Base-by-base conservation (phyloP, 1,140 invertebrate genomes). In the Musca domestica region DNA sequence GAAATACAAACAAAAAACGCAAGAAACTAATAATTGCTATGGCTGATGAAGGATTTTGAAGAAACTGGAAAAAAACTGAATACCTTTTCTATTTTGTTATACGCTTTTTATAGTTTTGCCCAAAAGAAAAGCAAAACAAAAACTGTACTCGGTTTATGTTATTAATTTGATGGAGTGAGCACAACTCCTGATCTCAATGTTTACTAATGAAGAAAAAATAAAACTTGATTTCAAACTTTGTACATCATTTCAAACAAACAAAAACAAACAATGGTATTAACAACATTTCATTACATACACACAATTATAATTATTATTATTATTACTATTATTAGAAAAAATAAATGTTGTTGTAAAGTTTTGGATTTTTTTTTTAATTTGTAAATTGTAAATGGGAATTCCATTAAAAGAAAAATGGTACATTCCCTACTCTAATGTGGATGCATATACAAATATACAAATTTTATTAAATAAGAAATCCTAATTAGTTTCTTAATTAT, bases 131-230 rank as follows among this genome's bases (percentile, higher is more conserved):
- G n/a, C 34, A 34, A 34, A 12, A 30, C 27, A 61, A 41, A n/a
- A 61, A 61, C n/a, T 61, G 27, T 61, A 34, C 20, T 51, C 6
- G 20, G 12, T 51, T 51, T 20, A 41, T 41, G 34, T 41, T 41
- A 41, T 19, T 20, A 61, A 17, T 61, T 3, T 27, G 19, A 41
- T 41, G 56, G 19, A 61, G 56, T 34, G 17, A 51, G 4, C 1
- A 5, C 30, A 41, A 34, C 56, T 58, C 27, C 56, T 34, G 56
- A 61, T 61, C 56, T 61, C 56, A 61, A 61, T 41, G 27, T 61
- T 61, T 30, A 41, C 27, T 61, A 61, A 17, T 20, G 34, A 34
- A 61, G 41, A 56, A 56, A 56, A 22, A 25, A 56, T 15, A 56
- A 22, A 56, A 56, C 27, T 61, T 61, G 56, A 34, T 20, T 41